phyloP scores from a whole-genome alignment of 2,113 vertebrate species.

The Paralichthys olivaceus region DNA sequence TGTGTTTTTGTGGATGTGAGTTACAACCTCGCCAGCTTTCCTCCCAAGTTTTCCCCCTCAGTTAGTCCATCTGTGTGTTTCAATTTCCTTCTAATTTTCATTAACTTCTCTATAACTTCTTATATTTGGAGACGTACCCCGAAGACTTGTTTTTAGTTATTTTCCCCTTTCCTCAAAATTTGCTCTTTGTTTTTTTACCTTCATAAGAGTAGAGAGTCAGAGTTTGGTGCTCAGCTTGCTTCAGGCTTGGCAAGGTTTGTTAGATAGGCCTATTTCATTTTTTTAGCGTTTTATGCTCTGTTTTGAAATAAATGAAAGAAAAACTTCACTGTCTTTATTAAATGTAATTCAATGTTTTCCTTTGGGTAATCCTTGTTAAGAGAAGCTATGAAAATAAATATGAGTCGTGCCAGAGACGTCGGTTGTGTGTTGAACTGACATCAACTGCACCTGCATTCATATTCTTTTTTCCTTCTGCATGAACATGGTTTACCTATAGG shows the following conservation, averaged over 20 bases:
- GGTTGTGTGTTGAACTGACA: conserved; percentile 2
- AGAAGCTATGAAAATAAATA: conserved; percentile 26
- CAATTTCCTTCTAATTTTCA: background rate
- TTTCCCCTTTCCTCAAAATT: background rate
- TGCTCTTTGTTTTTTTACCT: background rate
- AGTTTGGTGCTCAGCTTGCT: conserved; percentile 10
- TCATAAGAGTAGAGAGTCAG: background rate
- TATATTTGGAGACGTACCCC: background rate
- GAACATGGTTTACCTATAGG: background rate
- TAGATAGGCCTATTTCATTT: background rate
- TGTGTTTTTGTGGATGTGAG: background rate
- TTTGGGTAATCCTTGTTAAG: conserved; percentile 23
- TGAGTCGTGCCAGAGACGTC: background rate
- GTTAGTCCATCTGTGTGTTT: background rate
- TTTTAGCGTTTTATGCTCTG: conserved; percentile 12
- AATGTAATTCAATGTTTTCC: conserved; percentile 7
- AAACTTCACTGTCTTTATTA: background rate
- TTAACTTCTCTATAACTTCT: background rate
- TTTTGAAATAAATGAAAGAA: background rate
- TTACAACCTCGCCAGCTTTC: background rate
- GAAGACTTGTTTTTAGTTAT: background rate
- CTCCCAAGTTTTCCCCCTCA: no score
- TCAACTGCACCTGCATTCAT: conserved; percentile 2
- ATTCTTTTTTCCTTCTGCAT: background rate
- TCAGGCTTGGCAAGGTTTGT: conserved; percentile 7